Percentiles rank a stretch among this genome's conserved stretches.
These are phyloP conservation scores for Sarcophaga peregrina DNA, from an alignment of 1,140 invertebrate species.

Conservation along the genomic window DNA sequence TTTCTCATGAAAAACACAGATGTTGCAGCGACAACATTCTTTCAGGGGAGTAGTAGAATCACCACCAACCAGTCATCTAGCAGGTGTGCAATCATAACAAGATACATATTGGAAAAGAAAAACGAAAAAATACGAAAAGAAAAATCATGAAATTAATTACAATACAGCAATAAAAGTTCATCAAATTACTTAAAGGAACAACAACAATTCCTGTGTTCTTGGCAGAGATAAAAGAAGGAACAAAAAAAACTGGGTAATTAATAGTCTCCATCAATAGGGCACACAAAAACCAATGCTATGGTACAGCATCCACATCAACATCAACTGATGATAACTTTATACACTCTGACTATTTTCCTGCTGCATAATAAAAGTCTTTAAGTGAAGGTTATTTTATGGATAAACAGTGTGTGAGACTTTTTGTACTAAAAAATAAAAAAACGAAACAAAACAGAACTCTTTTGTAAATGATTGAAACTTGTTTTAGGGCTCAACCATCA, in stretches of 20 bases:
- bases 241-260: conserved; percentile 28
- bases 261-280: conserved; percentile 38
- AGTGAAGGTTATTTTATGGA: conserved; percentile 30
- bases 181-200: conserved; percentile 30
- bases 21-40: background rate
- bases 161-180: conserved; percentile 31
- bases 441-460: background rate
- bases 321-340: conserved; percentile 28
- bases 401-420: background rate
- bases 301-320: too few species aligned
- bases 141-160: conserved; percentile 27
- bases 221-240: background rate
- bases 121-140: background rate
- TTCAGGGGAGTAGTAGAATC: background rate
- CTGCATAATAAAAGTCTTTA: background rate
- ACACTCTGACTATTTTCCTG: background rate
- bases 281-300: background rate
- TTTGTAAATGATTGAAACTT: background rate
- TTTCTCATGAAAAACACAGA: too few species aligned
- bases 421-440: background rate
- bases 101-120: conserved; percentile 1
- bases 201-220: background rate
- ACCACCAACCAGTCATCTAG: background rate
- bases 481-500: background rate
- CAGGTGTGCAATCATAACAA: conserved; percentile 38